Conservation (phyloP, 2,113 vertebrate genomes). For the Lanius collurio region DNA sequence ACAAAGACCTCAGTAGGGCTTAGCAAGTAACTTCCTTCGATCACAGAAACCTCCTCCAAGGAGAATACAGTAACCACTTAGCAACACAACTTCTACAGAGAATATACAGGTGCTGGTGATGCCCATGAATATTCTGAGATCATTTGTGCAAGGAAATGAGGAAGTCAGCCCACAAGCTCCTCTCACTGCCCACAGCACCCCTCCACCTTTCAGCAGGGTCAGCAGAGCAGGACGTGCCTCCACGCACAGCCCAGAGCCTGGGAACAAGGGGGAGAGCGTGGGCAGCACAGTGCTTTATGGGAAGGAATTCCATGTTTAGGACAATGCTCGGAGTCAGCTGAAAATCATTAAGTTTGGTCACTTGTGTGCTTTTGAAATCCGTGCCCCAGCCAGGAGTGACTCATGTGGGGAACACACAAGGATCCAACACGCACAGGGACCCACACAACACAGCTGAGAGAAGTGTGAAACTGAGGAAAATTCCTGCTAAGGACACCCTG, state of each 20-base stretch:
- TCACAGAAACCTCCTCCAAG: neutral
- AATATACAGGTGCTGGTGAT: neutral
- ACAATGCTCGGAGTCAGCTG: constrained; percentile 51
- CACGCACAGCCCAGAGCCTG: neutral
- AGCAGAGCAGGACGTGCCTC: neutral
- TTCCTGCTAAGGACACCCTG: neutral
- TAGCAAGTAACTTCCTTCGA: neutral
- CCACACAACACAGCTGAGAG: neutral
- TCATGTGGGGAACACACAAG: neutral
- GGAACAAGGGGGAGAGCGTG: neutral
- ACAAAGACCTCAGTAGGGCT: neutral
- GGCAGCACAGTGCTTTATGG: neutral
- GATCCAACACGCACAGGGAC: neutral
- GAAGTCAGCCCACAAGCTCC: neutral
- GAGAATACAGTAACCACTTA: neutral
- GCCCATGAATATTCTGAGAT: neutral
- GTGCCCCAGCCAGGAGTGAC: constrained; percentile 31
- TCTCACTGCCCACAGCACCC: neutral
- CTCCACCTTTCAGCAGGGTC: neutral
- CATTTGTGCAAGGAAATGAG: neutral
- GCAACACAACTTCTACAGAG: neutral
- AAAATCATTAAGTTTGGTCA: constrained; percentile 57
- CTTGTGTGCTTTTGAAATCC: constrained; percentile 43
- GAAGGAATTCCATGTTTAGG: constrained; percentile 40
- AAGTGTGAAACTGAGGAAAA: neutral